phyloP scores from a whole-genome alignment of 1,140 invertebrate species.

The Fopius arisanus region DNA sequence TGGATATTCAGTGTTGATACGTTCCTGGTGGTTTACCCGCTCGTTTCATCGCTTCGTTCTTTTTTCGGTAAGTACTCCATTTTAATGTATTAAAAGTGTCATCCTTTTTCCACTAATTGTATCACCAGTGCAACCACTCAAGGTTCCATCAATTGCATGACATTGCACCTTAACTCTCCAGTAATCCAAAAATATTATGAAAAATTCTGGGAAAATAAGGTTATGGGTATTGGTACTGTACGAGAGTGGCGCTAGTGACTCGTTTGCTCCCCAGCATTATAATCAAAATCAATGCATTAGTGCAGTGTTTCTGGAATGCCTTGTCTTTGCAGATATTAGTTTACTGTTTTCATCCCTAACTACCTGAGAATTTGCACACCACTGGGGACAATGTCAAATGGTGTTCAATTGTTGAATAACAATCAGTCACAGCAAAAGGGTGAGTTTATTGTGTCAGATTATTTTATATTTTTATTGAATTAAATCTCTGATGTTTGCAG shows the following conservation, averaged over 20 bases:
- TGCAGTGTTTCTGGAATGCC: slow-evolving; percentile 36
- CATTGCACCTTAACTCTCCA: background rate
- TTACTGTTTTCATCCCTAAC: background rate
- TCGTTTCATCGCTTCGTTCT: background rate
- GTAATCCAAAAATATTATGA: background rate
- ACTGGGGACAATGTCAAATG: slow-evolving; percentile 34
- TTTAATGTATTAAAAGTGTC: background rate
- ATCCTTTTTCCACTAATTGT: too few species aligned
- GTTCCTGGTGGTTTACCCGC: background rate
- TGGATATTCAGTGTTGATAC: background rate
- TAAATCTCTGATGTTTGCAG: slow-evolving; percentile 1
- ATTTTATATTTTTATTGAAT: background rate
- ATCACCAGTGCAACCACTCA: too few species aligned
- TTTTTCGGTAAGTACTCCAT: background rate
- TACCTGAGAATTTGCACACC: background rate
- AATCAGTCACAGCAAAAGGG: slow-evolving; percentile 33
- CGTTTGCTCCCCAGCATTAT: slow-evolving; percentile 3
- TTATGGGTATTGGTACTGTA: background rate
- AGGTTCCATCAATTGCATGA: background rate
- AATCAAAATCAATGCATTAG: slow-evolving; percentile 43
- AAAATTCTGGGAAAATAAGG: background rate
- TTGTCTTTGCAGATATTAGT: slow-evolving; percentile 27
- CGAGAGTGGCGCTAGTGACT: slow-evolving; percentile 30
- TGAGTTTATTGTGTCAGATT: slow-evolving; percentile 19
- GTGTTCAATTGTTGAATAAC: slow-evolving; percentile 33